These are phyloP conservation scores for Cepphus grylle DNA, from an alignment of 2,113 vertebrate species.

Conservation along the genomic window DNA sequence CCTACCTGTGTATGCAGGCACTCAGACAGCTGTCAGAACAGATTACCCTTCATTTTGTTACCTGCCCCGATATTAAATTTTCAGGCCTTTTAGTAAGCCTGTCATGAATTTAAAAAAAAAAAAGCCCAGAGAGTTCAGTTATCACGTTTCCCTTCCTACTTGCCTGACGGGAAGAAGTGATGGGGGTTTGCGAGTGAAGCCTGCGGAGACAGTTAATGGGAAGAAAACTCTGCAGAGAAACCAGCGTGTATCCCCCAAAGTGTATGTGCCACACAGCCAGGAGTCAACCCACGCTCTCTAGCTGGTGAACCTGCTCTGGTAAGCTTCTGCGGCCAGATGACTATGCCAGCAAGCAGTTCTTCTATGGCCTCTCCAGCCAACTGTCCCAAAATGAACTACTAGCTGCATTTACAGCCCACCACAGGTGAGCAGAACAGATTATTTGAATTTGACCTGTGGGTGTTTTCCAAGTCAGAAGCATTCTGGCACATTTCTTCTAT, in stretches of 20 bases:
- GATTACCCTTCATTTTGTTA: not conserved
- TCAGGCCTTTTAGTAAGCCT: not conserved
- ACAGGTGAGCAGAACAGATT: not conserved
- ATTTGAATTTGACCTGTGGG: not conserved
- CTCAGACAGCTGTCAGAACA: not conserved
- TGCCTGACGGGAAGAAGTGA: not conserved
- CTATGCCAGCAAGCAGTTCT: not conserved
- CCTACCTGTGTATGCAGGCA: not conserved
- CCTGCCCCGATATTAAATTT: not conserved
- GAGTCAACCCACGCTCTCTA: not conserved
- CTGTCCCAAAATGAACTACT: not conserved
- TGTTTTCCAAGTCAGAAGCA: not conserved
- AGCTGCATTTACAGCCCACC: not conserved
- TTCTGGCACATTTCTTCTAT: not conserved
- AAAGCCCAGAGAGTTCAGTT: not conserved
- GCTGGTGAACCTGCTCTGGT: not conserved
- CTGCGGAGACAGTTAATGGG: not conserved
- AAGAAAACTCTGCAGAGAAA: not conserved
- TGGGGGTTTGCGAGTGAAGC: not conserved
- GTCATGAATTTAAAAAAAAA: not conserved
- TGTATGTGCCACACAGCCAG: rapidly evolving
- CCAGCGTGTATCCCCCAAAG: rapidly evolving
- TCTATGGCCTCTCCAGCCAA: not conserved
- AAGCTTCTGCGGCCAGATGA: not conserved
- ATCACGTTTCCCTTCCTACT: not conserved